These are phyloP conservation scores for Numenius arquata DNA, from an alignment of 2,113 vertebrate genomes.

Conservation along the genomic window DNA sequence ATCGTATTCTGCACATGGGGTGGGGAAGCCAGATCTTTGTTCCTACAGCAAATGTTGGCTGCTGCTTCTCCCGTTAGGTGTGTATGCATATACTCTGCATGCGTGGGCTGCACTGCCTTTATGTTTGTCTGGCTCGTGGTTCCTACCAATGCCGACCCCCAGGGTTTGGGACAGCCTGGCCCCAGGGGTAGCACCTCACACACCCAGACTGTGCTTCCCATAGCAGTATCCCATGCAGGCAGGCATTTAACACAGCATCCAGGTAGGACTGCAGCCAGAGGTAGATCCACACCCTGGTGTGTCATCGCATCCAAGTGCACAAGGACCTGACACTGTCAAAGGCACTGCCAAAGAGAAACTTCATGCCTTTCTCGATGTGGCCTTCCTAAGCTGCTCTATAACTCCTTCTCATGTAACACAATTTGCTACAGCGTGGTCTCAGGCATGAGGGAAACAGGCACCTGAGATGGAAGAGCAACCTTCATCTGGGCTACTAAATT, in stretches of 20 bases:
- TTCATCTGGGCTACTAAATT: neutral
- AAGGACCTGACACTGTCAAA: neutral
- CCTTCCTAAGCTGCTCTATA: neutral
- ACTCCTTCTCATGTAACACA: accelerated
- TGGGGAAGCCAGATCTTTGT: neutral
- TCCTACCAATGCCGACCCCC: neutral
- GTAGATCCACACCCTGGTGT: neutral
- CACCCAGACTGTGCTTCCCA: neutral
- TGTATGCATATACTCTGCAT: accelerated
- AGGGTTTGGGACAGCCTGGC: neutral
- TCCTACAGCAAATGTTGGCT: neutral
- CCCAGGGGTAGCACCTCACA: neutral
- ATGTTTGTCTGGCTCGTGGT: accelerated
- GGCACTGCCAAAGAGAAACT: neutral
- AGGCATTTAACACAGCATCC: neutral
- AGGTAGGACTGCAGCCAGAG: neutral
- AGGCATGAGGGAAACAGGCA: neutral
- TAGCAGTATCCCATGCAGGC: neutral
- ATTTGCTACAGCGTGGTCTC: neutral
- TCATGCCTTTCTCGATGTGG: neutral
- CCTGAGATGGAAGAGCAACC: neutral
- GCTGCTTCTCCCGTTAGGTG: neutral
- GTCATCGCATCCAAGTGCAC: accelerated
- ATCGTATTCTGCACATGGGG: accelerated
- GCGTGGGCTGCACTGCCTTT: neutral